Evolutionary conservation across 2,888 invertebrate genomes (phyloP).

Genomic region (Vanessa cardui): DNA sequence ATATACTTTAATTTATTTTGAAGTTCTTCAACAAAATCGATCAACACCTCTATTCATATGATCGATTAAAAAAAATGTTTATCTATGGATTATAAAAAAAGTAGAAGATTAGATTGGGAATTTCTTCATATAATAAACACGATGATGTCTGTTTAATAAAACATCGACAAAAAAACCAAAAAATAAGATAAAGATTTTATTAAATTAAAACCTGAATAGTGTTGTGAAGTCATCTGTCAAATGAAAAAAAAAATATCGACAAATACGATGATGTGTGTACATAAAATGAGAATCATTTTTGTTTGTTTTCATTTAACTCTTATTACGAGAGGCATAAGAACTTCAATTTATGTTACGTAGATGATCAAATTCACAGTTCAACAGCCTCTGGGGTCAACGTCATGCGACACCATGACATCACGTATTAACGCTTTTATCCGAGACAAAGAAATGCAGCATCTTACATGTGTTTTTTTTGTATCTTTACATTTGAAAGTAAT

Average conservation of each 20-base stretch:
- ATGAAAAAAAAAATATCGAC: conserved; percentile 22
- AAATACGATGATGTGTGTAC: conserved; percentile 18
- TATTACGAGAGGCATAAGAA: conserved; percentile 13
- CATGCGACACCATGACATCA: conserved; percentile 45
- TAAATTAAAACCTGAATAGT: conserved; percentile 21
- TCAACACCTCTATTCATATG: background rate
- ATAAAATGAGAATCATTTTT: conserved; percentile 8
- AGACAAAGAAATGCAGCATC: conserved; percentile 22
- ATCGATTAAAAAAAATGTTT: background rate
- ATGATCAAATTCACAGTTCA: conserved; percentile 41
- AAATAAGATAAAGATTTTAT: conserved; percentile 20
- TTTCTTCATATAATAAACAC: background rate
- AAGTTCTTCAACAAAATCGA: background rate
- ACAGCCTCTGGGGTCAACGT: conserved; percentile 51
- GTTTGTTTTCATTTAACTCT: conserved; percentile 11
- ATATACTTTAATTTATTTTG: too few species aligned
- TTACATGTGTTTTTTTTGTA: background rate
- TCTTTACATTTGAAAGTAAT: background rate
- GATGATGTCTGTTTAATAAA: background rate
- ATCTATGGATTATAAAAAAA: background rate
- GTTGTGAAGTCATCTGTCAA: conserved; percentile 24
- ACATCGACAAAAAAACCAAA: background rate
- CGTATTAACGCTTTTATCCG: conserved; percentile 32
- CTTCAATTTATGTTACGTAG: conserved; percentile 12
- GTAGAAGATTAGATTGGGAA: background rate